Evolutionary conservation across 64 coral and sea anemone genomes (phyloP).

Genomic region (Exaiptasia diaphana): DNA sequence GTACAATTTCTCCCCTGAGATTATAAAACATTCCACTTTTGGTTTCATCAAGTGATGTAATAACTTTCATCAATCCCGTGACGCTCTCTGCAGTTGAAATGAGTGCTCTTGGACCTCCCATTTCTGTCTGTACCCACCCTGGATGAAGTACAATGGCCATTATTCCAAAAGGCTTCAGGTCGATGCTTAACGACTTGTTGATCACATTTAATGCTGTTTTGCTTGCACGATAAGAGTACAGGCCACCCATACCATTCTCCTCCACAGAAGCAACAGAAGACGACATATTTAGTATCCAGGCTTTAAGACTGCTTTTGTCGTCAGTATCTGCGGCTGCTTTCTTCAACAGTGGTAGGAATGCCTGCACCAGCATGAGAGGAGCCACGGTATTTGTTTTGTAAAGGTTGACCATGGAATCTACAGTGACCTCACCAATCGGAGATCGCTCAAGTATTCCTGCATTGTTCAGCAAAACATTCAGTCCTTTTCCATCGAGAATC

Average conservation of each 20-base stretch:
- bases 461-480: slow-evolving; percentile 61
- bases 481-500: slow-evolving; percentile 34
- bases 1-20: slow-evolving; percentile 29
- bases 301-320: neutral
- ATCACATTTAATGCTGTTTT: slow-evolving; percentile 61
- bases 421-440: slow-evolving; percentile 32
- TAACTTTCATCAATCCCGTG: slow-evolving; percentile 48
- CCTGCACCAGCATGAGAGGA: slow-evolving; percentile 39
- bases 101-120: slow-evolving; percentile 24
- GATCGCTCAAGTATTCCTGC: slow-evolving; percentile 25
- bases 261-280: slow-evolving; percentile 16
- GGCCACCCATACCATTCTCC: neutral
- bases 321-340: neutral
- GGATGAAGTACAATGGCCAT: slow-evolving; percentile 32
- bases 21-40: slow-evolving; percentile 58
- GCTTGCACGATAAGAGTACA: slow-evolving; percentile 42
- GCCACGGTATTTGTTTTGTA: slow-evolving; percentile 58
- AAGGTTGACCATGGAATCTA: slow-evolving; percentile 19
- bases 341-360: slow-evolving; percentile 40
- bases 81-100: slow-evolving; percentile 14
- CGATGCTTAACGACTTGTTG: slow-evolving; percentile 48
- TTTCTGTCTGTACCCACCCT: slow-evolving; percentile 65
- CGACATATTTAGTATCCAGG: slow-evolving; percentile 53
- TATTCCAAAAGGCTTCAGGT: slow-evolving; percentile 43
- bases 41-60: slow-evolving; percentile 31